Conservation (phyloP, 2,797 vertebrate genomes). For the Fundulus diaphanus region DNA sequence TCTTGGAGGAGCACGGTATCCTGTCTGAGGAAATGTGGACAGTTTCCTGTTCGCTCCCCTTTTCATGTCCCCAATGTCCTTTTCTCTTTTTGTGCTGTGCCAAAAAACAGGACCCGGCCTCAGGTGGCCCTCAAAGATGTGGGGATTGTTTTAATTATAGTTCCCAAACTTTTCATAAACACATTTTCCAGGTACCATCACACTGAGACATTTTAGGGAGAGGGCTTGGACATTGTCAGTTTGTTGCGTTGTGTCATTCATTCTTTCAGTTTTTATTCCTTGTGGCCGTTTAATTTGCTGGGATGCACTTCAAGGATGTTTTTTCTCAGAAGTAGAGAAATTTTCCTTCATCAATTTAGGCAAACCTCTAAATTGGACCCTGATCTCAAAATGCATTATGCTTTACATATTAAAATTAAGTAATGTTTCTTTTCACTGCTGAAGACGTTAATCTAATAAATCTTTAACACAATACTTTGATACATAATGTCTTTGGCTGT, state of each 20-base stretch:
- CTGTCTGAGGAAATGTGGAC: conserved; percentile 7
- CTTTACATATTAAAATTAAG: neutral
- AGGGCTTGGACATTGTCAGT: neutral
- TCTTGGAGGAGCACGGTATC: neutral
- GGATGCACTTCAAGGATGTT: neutral
- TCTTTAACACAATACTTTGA: neutral
- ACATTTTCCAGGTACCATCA: neutral
- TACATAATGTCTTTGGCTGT: neutral
- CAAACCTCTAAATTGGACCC: neutral
- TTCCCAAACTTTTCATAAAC: neutral
- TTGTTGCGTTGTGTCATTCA: neutral
- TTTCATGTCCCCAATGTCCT: no score
- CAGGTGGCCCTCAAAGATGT: neutral
- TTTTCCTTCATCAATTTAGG: neutral
- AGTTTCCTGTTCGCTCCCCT: neutral
- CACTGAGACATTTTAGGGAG: neutral
- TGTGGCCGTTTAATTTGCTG: neutral
- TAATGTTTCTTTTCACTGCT: neutral
- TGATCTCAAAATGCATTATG: neutral
- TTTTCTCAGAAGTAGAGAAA: neutral
- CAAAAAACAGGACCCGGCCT: neutral
- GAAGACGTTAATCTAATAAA: no score
- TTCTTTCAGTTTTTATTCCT: neutral
- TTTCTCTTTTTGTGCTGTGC: neutral
- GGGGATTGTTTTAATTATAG: neutral